Conservation (phyloP, 2,888 invertebrate genomes). For the Mythimna pallens region DNA sequence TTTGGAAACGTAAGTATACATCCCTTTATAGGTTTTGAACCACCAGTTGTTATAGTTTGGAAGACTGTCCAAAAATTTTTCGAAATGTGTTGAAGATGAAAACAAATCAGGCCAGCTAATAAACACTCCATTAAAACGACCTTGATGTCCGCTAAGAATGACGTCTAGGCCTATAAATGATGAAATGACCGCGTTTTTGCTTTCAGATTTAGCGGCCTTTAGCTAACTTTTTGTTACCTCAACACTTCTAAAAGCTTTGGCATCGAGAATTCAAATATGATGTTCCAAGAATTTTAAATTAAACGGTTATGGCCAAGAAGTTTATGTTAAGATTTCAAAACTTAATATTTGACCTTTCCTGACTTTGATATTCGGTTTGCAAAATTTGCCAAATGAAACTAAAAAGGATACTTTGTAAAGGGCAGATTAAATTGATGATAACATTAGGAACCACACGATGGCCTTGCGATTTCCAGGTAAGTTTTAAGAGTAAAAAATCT, state of each 20-base stretch:
- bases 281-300: slow-evolving; percentile 25
- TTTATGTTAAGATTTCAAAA: slow-evolving; percentile 24
- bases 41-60: background rate
- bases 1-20: slow-evolving; percentile 94
- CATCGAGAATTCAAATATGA: slow-evolving; percentile 11
- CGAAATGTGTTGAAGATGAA: background rate
- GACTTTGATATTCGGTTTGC: slow-evolving; percentile 34
- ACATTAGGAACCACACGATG: slow-evolving; percentile 23
- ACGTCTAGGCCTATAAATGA: slow-evolving; percentile 10
- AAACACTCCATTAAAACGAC: background rate
- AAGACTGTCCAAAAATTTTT: background rate
- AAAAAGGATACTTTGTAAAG: slow-evolving; percentile 44
- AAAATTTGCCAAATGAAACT: slow-evolving; percentile 32
- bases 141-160: slow-evolving; percentile 20
- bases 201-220: slow-evolving; percentile 31
- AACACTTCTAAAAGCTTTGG: slow-evolving; percentile 11
- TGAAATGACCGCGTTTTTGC: slow-evolving; percentile 39
- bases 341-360: slow-evolving; percentile 36
- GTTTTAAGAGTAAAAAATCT: slow-evolving; percentile 38
- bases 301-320: slow-evolving; percentile 22
- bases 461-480: slow-evolving; percentile 53
- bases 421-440: slow-evolving; percentile 50
- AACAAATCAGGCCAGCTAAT: background rate
- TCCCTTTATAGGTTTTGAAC: background rate
- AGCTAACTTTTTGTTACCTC: slow-evolving; percentile 30